These are phyloP conservation scores for Amiota minor DNA, from an alignment of 2,888 invertebrate species.

Conservation along the genomic window DNA sequence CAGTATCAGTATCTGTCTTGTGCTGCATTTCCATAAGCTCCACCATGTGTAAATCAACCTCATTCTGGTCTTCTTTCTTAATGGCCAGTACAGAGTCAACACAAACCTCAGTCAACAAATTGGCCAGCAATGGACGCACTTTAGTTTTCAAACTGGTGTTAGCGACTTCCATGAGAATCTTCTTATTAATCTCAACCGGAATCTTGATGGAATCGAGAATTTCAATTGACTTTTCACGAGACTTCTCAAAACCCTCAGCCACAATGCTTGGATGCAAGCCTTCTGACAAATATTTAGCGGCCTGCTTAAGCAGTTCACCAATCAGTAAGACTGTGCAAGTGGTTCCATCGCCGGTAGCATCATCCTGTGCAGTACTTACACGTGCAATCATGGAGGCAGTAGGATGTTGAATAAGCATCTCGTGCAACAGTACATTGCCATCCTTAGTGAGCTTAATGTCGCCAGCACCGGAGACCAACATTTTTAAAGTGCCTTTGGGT, in stretches of 20 bases:
- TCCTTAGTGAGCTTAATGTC: slow-evolving; percentile 99
- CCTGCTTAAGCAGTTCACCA: slow-evolving; percentile 97
- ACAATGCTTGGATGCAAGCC: slow-evolving; percentile 92
- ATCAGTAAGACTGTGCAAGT: slow-evolving; percentile 98
- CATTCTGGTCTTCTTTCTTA: slow-evolving; percentile 73
- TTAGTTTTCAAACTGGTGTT: slow-evolving; percentile 95
- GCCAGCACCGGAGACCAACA: slow-evolving; percentile 99
- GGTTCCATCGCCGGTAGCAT: slow-evolving; percentile 98
- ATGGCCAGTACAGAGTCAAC: slow-evolving; percentile 95
- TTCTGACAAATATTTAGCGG: slow-evolving; percentile 94
- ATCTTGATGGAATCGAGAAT: slow-evolving; percentile 90
- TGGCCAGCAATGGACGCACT: slow-evolving; percentile 88
- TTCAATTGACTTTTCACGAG: slow-evolving; percentile 88
- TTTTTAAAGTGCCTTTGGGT: slow-evolving; percentile 99
- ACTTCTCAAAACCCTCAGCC: slow-evolving; percentile 96
- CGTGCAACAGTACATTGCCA: slow-evolving; percentile 97
- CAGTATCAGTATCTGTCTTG: slow-evolving; percentile 87
- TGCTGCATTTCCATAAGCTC: slow-evolving; percentile 99
- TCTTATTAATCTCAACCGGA: slow-evolving; percentile 80
- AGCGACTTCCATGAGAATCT: slow-evolving; percentile 86
- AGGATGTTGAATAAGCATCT: slow-evolving; percentile 99
- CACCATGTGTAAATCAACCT: slow-evolving; percentile 96
- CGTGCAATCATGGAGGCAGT: slow-evolving; percentile 98
- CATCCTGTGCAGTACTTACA: slow-evolving; percentile 99
- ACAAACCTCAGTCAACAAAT: slow-evolving; percentile 89